Evolutionary conservation across 2,113 vertebrate genomes (phyloP).

Genomic region (Uropsilus gracilis): DNA sequence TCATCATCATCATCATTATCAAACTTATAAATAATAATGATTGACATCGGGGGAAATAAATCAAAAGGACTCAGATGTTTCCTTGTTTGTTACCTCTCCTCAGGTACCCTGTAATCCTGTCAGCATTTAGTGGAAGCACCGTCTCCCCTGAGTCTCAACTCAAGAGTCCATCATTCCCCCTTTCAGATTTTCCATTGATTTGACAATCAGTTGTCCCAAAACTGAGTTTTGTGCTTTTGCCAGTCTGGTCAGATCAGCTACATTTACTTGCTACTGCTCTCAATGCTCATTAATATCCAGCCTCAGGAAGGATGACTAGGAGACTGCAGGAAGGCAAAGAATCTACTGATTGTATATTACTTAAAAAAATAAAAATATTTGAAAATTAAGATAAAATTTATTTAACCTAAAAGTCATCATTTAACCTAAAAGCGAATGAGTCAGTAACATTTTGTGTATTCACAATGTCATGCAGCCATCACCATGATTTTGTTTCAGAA

Average conservation of each 20-base stretch:
- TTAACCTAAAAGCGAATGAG: not conserved
- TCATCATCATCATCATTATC: too few relatives aligned
- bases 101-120: constrained; percentile 2
- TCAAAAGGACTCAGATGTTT: not conserved
- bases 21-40: not conserved
- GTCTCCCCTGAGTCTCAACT: not conserved
- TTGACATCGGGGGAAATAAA: not conserved
- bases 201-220: not conserved
- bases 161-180: not conserved
- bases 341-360: not conserved
- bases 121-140: not conserved
- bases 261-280: not conserved
- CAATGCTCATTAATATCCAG: not conserved
- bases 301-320: not conserved
- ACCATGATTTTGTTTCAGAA: not conserved
- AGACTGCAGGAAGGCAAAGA: not conserved
- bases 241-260: not conserved
- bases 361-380: not conserved
- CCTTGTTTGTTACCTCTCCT: not conserved
- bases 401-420: not conserved
- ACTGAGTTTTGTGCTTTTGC: constrained; percentile 45
- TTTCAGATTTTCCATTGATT: constrained; percentile 33
- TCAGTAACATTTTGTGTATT: not conserved
- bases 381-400: not conserved
- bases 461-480: not conserved